These are phyloP conservation scores for Odontesthes bonariensis DNA, from an alignment of 2,113 vertebrate species.

Conservation along the genomic window DNA sequence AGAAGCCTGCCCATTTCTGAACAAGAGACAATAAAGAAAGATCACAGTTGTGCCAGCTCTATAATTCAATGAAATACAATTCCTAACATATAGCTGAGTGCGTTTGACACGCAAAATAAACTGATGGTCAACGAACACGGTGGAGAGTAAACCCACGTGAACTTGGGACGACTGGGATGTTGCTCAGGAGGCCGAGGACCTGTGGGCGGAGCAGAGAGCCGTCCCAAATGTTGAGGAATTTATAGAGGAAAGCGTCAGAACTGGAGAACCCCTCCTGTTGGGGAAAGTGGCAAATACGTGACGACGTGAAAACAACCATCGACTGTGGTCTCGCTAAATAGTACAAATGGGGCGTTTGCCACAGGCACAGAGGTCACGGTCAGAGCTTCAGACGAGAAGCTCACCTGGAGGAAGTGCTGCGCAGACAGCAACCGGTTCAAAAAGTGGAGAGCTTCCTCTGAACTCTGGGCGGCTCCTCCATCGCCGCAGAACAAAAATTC, in stretches of 20 bases:
- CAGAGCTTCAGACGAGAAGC: background rate
- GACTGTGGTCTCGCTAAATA: background rate
- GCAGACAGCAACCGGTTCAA: conserved; percentile 84
- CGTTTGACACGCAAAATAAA: background rate
- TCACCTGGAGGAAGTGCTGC: conserved; percentile 92
- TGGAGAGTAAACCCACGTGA: conserved; percentile 82
- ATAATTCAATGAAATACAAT: background rate
- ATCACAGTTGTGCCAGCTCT: conserved; percentile 1
- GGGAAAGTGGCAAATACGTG: conserved; percentile 13
- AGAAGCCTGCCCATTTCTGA: conserved; percentile 87
- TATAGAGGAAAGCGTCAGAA: conserved; percentile 91
- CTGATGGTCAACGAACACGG: background rate
- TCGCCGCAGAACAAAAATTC: conserved; percentile 87
- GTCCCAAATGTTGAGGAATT: conserved; percentile 92
- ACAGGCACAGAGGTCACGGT: background rate
- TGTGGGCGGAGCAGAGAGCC: conserved; percentile 85
- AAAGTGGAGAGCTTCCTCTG: conserved; percentile 85
- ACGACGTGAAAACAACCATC: conserved; percentile 1
- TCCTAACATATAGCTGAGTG: background rate
- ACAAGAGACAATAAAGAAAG: conserved; percentile 22
- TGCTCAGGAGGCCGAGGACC: conserved; percentile 87
- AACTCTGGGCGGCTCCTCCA: conserved; percentile 69
- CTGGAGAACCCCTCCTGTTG: conserved; percentile 90
- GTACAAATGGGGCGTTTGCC: background rate
- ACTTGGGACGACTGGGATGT: conserved; percentile 86